Evolutionary conservation across 2,797 vertebrate species (phyloP).

Genomic region (Lepilemur septentrionalis): DNA sequence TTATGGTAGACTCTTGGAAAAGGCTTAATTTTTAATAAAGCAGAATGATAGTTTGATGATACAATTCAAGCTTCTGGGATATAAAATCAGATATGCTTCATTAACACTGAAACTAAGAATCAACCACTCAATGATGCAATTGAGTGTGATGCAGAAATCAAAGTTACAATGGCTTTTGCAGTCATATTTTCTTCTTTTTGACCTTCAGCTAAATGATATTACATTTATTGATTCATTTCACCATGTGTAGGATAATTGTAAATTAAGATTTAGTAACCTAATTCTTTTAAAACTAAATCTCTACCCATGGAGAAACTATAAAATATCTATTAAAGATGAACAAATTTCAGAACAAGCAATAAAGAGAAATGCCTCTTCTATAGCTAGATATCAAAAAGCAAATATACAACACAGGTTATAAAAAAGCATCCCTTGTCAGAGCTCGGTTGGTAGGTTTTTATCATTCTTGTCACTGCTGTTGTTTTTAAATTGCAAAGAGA

Average conservation of each 20-base stretch:
- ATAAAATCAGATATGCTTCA: neutral
- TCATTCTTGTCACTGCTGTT: neutral
- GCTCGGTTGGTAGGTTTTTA: neutral
- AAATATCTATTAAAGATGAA: neutral
- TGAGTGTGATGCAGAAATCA: neutral
- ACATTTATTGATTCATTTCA: neutral
- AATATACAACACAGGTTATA: neutral
- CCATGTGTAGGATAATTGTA: neutral
- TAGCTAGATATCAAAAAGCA: neutral
- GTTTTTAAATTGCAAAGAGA: neutral
- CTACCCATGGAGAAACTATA: neutral
- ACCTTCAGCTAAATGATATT: neutral
- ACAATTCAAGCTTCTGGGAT: neutral
- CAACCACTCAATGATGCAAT: neutral
- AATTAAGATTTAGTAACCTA: neutral
- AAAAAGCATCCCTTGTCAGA: neutral
- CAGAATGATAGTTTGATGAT: neutral
- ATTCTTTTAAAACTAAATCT: slow-evolving; percentile 19
- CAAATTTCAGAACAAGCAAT: neutral
- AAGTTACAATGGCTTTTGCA: slow-evolving; percentile 2
- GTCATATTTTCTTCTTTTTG: neutral
- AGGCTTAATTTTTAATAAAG: neutral
- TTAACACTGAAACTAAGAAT: neutral
- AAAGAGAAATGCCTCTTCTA: neutral
- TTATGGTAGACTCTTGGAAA: neutral